These are phyloP conservation scores for Colostygia pectinataria DNA, from an alignment of 2,888 invertebrate genomes.

Conservation along the genomic window DNA sequence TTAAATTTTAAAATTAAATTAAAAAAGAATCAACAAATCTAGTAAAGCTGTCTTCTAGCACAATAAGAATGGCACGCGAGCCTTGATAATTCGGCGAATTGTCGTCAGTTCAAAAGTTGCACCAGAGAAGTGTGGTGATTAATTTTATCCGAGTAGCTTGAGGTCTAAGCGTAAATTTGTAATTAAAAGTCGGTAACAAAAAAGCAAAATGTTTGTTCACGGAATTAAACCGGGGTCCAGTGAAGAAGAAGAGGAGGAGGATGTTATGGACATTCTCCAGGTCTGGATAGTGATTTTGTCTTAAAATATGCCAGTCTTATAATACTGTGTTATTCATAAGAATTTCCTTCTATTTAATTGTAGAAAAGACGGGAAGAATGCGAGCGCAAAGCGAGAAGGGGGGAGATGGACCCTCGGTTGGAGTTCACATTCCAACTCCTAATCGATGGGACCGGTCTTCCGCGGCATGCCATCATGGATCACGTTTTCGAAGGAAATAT, in stretches of 20 bases:
- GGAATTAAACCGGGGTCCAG: constrained; percentile 81
- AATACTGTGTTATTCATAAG: not conserved
- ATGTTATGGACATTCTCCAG: constrained; percentile 78
- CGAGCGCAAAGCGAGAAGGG: constrained; percentile 93
- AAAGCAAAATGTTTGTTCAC: constrained; percentile 80
- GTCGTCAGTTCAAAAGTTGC: not conserved
- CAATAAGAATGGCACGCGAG: not conserved
- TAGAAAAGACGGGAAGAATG: constrained; percentile 92
- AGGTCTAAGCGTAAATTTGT: not conserved
- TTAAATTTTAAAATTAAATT: constrained; percentile 1
- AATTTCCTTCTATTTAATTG: constrained; percentile 26
- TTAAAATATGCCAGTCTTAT: no score
- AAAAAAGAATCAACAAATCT: constrained; percentile 1
- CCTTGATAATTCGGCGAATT: constrained; percentile 6
- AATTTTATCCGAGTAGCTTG: not conserved
- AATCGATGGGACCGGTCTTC: constrained; percentile 91
- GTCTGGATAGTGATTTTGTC: constrained; percentile 48
- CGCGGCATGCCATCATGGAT: constrained; percentile 94
- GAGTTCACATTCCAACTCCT: constrained; percentile 95
- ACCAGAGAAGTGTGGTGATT: not conserved
- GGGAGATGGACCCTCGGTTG: constrained; percentile 95
- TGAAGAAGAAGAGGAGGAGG: constrained; percentile 84
- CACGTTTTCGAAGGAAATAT: constrained; percentile 95
- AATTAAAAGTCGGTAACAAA: not conserved
- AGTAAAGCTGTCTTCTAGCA: not conserved